These are phyloP conservation scores for Dipus sagitta DNA, from an alignment of 2,797 vertebrate species.

Conservation along the genomic window DNA sequence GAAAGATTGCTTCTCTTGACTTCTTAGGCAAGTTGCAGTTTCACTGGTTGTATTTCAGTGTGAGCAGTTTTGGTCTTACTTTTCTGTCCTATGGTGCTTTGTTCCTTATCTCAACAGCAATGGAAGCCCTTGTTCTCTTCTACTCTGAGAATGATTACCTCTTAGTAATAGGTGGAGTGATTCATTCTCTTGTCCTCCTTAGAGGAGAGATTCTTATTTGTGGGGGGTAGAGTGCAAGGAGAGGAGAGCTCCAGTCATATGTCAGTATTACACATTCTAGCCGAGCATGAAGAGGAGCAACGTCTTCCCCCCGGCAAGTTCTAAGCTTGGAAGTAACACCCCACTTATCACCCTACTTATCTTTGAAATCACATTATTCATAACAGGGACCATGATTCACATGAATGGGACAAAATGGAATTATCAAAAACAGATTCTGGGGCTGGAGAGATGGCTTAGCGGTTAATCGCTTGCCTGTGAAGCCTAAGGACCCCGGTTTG, in stretches of 20 bases:
- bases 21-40: constrained; percentile 44
- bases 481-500: no score
- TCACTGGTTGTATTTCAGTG: constrained; percentile 57
- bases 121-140: constrained; percentile 67
- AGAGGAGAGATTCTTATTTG: constrained; percentile 60
- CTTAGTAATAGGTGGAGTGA: constrained; percentile 73
- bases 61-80: constrained; percentile 33
- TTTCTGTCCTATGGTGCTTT: constrained; percentile 57
- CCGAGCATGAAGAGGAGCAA: constrained; percentile 63
- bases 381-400: constrained; percentile 75
- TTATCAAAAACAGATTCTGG: background rate
- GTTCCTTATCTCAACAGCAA: constrained; percentile 64
- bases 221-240: constrained; percentile 18
- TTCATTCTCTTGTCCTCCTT: constrained; percentile 63
- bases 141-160: constrained; percentile 61
- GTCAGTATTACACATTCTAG: constrained; percentile 68
- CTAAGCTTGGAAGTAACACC: constrained; percentile 59
- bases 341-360: constrained; percentile 54
- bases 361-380: constrained; percentile 72
- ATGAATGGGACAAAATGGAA: constrained; percentile 72
- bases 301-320: constrained; percentile 64
- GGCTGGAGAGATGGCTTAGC: no score
- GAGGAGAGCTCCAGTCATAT: constrained; percentile 51
- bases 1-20: constrained; percentile 42
- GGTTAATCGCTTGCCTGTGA: no score